These are phyloP conservation scores for Drosophila pullipes DNA, from an alignment of 2,888 invertebrate species.

Conservation along the genomic window DNA sequence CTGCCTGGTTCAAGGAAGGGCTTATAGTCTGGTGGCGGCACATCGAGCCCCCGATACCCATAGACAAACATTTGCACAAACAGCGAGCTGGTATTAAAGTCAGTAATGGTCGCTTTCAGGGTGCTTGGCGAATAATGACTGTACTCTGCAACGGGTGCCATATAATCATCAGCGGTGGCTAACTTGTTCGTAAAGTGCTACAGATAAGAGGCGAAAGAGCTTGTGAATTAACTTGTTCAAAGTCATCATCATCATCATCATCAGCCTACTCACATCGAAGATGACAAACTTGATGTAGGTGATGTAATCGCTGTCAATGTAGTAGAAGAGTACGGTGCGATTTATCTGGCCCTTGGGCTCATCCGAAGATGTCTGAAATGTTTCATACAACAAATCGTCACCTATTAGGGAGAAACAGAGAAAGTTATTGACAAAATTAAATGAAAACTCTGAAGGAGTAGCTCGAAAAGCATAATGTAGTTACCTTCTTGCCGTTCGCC, in stretches of 20 bases:
- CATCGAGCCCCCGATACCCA: slow-evolving; percentile 71
- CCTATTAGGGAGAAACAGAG: slow-evolving; percentile 45
- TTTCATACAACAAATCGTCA: slow-evolving; percentile 75
- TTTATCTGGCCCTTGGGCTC: slow-evolving; percentile 47
- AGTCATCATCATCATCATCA: not conserved
- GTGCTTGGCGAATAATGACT: slow-evolving; percentile 76
- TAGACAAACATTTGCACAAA: slow-evolving; percentile 82
- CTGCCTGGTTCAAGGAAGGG: slow-evolving; percentile 60
- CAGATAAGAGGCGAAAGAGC: not conserved
- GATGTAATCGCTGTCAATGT: slow-evolving; percentile 77
- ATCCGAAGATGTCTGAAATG: slow-evolving; percentile 69
- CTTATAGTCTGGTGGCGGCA: slow-evolving; percentile 58
- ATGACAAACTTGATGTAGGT: slow-evolving; percentile 79
- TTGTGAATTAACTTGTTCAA: not conserved
- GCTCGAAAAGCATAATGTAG: not conserved
- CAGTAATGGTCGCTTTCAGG: slow-evolving; percentile 79
- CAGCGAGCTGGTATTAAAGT: slow-evolving; percentile 66
- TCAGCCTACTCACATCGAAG: slow-evolving; percentile 73
- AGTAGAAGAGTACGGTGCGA: slow-evolving; percentile 79
- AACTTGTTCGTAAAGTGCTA: slow-evolving; percentile 65
- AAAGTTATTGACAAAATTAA: not conserved
- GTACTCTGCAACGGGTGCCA: slow-evolving; percentile 74
- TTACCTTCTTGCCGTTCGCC: slow-evolving; percentile 78
- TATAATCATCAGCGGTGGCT: slow-evolving; percentile 40
- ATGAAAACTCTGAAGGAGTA: not conserved